These are phyloP conservation scores for Ametastegia equiseti DNA, from an alignment of 2,888 invertebrate genomes.

Conservation along the genomic window DNA sequence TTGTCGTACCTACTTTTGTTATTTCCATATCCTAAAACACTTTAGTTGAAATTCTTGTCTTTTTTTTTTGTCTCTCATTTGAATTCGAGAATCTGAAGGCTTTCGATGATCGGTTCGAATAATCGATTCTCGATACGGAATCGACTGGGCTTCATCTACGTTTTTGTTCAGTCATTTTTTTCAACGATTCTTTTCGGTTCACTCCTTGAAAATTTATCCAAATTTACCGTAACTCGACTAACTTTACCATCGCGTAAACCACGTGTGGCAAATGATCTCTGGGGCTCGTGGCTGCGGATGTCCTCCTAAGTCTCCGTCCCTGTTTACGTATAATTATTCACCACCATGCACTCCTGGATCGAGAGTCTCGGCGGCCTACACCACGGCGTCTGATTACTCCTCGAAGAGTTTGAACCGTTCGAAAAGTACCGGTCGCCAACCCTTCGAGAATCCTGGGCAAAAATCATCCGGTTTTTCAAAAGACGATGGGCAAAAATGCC, in stretches of 20 bases:
- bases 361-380: neutral
- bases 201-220: constrained; percentile 44
- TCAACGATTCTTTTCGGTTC: neutral
- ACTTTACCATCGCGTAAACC: neutral
- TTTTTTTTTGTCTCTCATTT: too few relatives aligned
- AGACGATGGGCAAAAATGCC: constrained; percentile 1
- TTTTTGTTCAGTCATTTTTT: neutral
- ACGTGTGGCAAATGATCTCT: constrained; percentile 62
- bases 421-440: neutral
- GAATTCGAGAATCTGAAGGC: neutral
- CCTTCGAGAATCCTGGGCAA: constrained; percentile 1
- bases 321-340: neutral
- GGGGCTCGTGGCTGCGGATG: constrained; percentile 64
- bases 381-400: neutral
- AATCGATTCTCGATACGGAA: neutral
- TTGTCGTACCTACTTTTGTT: too few relatives aligned
- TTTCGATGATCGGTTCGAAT: neutral
- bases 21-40: too few relatives aligned
- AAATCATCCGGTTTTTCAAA: neutral
- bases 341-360: constrained; percentile 34
- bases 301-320: constrained; percentile 29
- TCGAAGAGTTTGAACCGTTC: neutral
- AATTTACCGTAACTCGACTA: constrained; percentile 20
- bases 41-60: too few relatives aligned
- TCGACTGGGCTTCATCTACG: neutral